Conservation (phyloP, 2,797 vertebrate species). For the Cyclopterus lumpus region DNA sequence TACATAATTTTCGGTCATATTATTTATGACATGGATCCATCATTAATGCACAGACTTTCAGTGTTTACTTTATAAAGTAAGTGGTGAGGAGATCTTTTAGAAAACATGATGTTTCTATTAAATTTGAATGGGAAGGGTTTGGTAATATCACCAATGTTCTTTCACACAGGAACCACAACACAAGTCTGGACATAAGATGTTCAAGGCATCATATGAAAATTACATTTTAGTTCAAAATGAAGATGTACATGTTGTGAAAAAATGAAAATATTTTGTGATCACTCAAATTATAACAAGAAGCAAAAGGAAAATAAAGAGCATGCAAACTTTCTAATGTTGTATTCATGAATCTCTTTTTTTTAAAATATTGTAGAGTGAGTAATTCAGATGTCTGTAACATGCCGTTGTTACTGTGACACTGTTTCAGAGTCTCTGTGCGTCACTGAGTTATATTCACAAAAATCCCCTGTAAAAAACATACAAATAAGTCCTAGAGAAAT, state of each 20-base stretch:
- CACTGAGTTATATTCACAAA: background rate
- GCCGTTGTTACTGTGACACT: too few species aligned
- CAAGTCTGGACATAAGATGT: background rate
- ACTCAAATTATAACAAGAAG: background rate
- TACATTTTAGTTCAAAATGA: background rate
- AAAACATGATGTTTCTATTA: background rate
- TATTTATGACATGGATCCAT: slow-evolving; percentile 8
- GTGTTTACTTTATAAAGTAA: slow-evolving; percentile 3
- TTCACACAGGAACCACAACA: slow-evolving; percentile 16
- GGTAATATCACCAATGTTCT: background rate
- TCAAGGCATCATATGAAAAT: background rate
- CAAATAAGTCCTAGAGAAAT: background rate
- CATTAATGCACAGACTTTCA: slow-evolving; percentile 5
- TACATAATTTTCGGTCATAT: slow-evolving; percentile 41
- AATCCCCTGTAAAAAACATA: background rate
- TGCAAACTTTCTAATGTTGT: background rate
- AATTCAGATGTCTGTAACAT: background rate
- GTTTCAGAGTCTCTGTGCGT: background rate
- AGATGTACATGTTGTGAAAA: background rate
- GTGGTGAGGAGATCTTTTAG: background rate
- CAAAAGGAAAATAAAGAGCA: background rate
- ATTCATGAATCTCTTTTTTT: background rate
- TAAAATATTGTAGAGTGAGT: background rate
- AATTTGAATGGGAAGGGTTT: background rate
- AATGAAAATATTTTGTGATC: background rate